phyloP scores from a whole-genome alignment of 1,140 invertebrate species.

The Calosoma granatense region DNA sequence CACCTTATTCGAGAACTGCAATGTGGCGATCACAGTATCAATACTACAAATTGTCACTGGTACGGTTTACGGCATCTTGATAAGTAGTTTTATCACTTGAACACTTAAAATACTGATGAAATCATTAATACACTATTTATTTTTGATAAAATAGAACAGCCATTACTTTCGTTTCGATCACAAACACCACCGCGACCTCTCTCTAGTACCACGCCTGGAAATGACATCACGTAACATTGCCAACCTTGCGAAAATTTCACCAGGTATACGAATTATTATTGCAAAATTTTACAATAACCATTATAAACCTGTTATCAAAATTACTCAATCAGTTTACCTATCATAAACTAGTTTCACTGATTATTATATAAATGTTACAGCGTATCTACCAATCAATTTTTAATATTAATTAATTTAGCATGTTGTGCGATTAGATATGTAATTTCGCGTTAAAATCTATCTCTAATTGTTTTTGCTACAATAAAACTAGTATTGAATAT shows the following conservation, averaged over 20 bases:
- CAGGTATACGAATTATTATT: not conserved
- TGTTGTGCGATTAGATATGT: too few relatives aligned
- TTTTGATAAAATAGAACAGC: conserved; percentile 4
- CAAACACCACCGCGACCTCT: conserved; percentile 5
- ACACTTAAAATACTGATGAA: not conserved
- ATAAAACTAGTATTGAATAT: too few relatives aligned
- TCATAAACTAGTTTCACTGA: too few relatives aligned
- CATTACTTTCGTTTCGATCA: conserved; percentile 13
- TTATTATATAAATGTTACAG: too few relatives aligned
- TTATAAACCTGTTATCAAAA: too few relatives aligned
- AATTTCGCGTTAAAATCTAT: too few relatives aligned
- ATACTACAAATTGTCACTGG: not conserved
- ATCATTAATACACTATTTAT: not conserved
- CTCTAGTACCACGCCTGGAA: conserved; percentile 20
- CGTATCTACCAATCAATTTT: too few relatives aligned
- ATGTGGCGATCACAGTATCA: not conserved
- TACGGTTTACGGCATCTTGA: not conserved
- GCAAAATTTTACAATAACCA: too few relatives aligned
- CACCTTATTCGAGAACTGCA: not conserved
- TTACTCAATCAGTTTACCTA: too few relatives aligned
- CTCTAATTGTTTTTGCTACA: too few relatives aligned
- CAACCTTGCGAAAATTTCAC: not conserved
- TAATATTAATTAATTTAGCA: too few relatives aligned
- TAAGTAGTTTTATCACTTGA: not conserved
- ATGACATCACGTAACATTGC: conserved; percentile 19